Conservation (phyloP, 2,888 invertebrate species). For the Eretmocerus hayati region DNA sequence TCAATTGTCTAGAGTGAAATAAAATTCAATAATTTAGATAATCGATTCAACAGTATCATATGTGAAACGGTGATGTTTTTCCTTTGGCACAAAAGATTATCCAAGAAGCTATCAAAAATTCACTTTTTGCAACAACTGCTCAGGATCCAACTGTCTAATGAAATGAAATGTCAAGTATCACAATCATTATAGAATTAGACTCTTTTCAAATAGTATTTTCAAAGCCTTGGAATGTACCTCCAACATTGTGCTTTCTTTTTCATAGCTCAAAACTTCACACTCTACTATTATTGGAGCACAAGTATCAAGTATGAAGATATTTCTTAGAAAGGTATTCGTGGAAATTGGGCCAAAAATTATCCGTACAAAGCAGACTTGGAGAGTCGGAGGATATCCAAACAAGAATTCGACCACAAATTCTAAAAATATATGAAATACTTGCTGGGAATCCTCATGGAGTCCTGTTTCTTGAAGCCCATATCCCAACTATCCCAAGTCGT, state of each 20-base stretch:
- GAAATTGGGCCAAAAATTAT: too few species aligned
- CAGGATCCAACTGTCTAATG: constrained; percentile 90
- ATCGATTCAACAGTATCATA: not conserved
- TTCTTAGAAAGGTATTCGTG: constrained; percentile 85
- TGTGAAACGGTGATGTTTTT: not conserved
- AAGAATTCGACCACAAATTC: too few species aligned
- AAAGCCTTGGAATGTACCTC: constrained; percentile 46
- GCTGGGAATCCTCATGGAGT: too few species aligned
- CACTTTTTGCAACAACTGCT: constrained; percentile 88
- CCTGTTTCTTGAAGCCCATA: too few species aligned
- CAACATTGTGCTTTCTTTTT: constrained; percentile 65
- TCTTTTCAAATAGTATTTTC: not conserved
- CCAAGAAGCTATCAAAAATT: constrained; percentile 14
- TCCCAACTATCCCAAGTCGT: too few species aligned
- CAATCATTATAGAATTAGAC: constrained; percentile 11
- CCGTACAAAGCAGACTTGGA: too few species aligned
- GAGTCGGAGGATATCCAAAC: too few species aligned
- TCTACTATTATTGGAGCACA: constrained; percentile 97
- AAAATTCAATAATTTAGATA: not conserved
- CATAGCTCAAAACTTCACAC: constrained; percentile 79
- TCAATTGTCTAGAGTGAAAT: constrained; percentile 56
- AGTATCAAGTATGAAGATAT: constrained; percentile 90
- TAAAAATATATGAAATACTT: too few species aligned
- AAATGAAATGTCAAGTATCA: constrained; percentile 60
- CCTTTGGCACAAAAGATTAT: too few species aligned